These are phyloP conservation scores for Chanos chanos DNA, from an alignment of 2,797 vertebrate species.

Conservation along the genomic window DNA sequence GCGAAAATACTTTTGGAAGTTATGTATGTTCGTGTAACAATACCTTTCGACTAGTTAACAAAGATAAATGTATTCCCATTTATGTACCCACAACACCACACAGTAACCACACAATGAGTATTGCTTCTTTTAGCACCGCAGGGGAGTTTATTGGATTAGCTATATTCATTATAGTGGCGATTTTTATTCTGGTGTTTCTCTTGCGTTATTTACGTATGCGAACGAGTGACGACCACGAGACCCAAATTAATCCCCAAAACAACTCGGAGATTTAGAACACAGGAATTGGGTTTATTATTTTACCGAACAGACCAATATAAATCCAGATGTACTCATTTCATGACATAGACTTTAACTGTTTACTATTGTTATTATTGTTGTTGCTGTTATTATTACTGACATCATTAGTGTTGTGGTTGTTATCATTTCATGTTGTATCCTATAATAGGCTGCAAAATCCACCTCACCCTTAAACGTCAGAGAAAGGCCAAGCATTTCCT, in stretches of 20 bases:
- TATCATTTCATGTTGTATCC: no score
- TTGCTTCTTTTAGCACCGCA: neutral
- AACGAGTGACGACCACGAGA: neutral
- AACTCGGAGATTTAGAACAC: neutral
- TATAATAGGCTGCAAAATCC: no score
- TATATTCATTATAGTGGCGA: constrained; percentile 34
- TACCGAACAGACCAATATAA: no score
- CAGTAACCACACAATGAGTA: neutral
- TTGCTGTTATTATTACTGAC: no score
- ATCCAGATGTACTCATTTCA: no score
- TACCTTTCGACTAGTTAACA: constrained; percentile 41
- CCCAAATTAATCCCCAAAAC: neutral
- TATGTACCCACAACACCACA: constrained; percentile 13
- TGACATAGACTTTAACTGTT: no score
- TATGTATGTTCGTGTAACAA: constrained; percentile 54
- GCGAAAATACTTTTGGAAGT: constrained; percentile 58
- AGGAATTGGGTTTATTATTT: no score
- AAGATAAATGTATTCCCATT: constrained; percentile 38
- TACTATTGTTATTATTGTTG: no score
- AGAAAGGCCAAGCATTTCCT: no score
- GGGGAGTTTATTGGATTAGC: constrained; percentile 53
- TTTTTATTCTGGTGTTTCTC: constrained; percentile 38
- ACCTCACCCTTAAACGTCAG: no score
- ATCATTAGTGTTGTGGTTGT: no score
- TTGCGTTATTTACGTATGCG: constrained; percentile 40